A percentile compares a stretch with the other conserved stretches of the same genome.
Conservation (phyloP, 1,140 invertebrate genomes). For the Archivesica marissinica region DNA sequence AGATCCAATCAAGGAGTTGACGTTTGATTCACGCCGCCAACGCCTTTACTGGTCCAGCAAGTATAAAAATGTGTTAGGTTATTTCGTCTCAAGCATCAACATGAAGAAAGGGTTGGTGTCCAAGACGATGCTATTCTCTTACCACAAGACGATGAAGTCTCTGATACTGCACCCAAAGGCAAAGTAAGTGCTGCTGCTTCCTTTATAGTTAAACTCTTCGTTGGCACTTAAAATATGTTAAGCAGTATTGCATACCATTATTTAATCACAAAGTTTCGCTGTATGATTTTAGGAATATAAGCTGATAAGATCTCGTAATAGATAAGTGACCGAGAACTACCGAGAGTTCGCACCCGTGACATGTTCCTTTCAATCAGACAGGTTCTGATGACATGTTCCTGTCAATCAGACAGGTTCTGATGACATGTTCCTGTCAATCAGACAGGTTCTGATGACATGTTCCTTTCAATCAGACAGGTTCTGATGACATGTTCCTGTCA, state of each 20-base stretch:
- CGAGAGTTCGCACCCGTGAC: too few relatives aligned
- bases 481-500: too few relatives aligned
- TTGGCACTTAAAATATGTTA: too few relatives aligned
- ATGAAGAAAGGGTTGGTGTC: slow-evolving; percentile 60
- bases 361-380: too few relatives aligned
- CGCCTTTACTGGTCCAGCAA: slow-evolving; percentile 74
- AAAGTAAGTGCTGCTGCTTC: slow-evolving; percentile 62
- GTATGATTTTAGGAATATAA: too few relatives aligned
- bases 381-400: too few relatives aligned
- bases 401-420: too few relatives aligned
- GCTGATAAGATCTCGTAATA: too few relatives aligned
- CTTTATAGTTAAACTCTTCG: neutral
- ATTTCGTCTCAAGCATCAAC: slow-evolving; percentile 70
- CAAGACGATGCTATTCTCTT: slow-evolving; percentile 61
- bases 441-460: too few relatives aligned
- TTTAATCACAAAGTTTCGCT: neutral
- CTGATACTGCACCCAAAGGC: slow-evolving; percentile 69
- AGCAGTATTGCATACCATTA: neutral
- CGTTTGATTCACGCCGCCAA: slow-evolving; percentile 65
- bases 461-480: too few relatives aligned
- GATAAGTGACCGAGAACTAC: too few relatives aligned
- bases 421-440: too few relatives aligned
- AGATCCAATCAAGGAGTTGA: slow-evolving; percentile 67
- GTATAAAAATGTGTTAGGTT: slow-evolving; percentile 52
- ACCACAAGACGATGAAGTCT: slow-evolving; percentile 67